These are phyloP conservation scores for Listrodromus nycthemerus DNA, from an alignment of 2,888 invertebrate species.

Conservation along the genomic window DNA sequence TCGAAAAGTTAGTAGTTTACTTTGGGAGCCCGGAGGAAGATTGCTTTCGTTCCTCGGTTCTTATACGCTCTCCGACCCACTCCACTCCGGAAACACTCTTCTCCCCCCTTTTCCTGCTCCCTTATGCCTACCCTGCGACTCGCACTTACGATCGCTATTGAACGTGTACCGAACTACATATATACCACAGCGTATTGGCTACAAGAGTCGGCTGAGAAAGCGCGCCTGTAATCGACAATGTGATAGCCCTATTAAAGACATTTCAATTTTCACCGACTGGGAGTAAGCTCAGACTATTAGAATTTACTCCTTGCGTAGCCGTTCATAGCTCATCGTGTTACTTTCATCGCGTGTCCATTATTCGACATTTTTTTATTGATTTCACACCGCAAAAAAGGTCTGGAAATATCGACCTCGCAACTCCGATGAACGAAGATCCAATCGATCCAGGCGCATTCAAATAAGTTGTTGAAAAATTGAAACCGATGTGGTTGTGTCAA, in stretches of 20 bases:
- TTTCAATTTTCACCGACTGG: conserved; percentile 39
- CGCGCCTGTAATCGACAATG: conserved; percentile 19
- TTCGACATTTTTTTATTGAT: no score
- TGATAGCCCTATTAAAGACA: conserved; percentile 41
- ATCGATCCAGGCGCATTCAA: no score
- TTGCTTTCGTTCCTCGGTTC: conserved; percentile 72
- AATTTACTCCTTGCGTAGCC: no score
- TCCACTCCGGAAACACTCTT: neutral
- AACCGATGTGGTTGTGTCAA: no score
- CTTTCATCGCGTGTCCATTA: no score
- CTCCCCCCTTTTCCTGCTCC: neutral
- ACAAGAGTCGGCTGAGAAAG: conserved; percentile 15
- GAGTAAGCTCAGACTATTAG: neutral
- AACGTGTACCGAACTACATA: conserved; percentile 26
- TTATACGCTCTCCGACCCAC: conserved; percentile 13
- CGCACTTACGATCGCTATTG: conserved; percentile 43
- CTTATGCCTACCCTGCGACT: neutral
- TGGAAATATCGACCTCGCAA: no score
- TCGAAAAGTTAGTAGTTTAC: conserved; percentile 73
- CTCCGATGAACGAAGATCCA: no score
- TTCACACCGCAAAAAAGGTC: no score
- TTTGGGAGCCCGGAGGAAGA: conserved; percentile 65
- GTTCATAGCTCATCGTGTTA: no score
- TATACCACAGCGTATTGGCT: conserved; percentile 21
- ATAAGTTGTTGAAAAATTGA: no score